These are phyloP conservation scores for Apostichopus parvimensis DNA, from an alignment of 35 echinoderm and acorn worm genomes.

Conservation along the genomic window DNA sequence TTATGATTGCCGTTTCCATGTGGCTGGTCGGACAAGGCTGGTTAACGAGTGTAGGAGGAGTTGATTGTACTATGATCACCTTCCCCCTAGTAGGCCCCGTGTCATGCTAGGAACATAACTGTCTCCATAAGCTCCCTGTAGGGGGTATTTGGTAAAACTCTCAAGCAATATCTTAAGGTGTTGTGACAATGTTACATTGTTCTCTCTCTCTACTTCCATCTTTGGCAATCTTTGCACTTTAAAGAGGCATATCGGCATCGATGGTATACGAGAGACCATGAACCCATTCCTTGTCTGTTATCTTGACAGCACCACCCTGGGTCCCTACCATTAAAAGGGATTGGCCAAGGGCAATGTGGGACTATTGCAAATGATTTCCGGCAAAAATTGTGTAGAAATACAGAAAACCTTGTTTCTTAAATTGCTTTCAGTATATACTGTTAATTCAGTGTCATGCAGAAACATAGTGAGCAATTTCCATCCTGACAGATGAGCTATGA, in stretches of 20 bases:
- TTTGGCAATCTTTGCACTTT: constrained; percentile 7
- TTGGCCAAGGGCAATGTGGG: background rate
- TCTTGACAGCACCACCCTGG: background rate
- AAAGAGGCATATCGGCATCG: background rate
- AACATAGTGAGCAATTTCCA: too few relatives aligned
- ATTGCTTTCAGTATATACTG: too few relatives aligned
- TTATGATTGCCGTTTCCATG: constrained; percentile 16
- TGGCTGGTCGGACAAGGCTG: background rate
- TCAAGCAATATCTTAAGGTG: background rate
- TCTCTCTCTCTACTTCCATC: background rate
- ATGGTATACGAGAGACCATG: too few relatives aligned
- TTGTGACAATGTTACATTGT: constrained; percentile 34
- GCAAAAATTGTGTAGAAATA: background rate
- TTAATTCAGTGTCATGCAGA: too few relatives aligned
- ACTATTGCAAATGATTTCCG: background rate
- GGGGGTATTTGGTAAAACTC: constrained; percentile 28
- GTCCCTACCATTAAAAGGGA: background rate
- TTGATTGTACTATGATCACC: constrained; percentile 18
- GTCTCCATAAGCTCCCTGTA: background rate
- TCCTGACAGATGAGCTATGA: too few relatives aligned
- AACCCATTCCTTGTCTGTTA: background rate
- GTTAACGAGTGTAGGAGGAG: constrained; percentile 17
- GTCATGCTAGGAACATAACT: constrained; percentile 29
- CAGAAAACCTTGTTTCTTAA: too few relatives aligned
- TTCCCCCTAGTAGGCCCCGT: background rate